Evolutionary conservation across 1,140 invertebrate genomes (phyloP).

Genomic region (Antheraea pernyi): DNA sequence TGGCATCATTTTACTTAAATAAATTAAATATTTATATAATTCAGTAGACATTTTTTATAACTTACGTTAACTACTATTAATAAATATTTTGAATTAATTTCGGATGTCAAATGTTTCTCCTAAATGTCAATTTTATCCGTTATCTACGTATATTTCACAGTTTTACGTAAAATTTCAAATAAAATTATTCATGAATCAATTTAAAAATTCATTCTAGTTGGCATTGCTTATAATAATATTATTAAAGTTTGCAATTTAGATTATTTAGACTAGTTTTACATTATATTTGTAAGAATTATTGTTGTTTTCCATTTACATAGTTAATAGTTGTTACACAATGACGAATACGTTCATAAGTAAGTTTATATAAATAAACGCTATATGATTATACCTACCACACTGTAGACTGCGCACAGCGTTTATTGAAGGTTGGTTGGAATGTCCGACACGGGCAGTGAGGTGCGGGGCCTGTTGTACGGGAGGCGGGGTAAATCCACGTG

Average conservation of each 20-base stretch:
- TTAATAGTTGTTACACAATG: conserved; percentile 3
- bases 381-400: conserved; percentile 9
- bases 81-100: too few relatives aligned
- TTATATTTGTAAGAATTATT: not conserved
- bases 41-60: too few relatives aligned
- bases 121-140: too few relatives aligned
- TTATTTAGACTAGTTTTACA: not conserved
- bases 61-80: too few relatives aligned
- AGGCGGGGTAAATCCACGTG: conserved; percentile 49
- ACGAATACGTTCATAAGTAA: not conserved
- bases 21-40: too few relatives aligned
- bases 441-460: conserved; percentile 21
- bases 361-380: not conserved
- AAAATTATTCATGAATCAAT: not conserved
- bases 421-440: conserved; percentile 49
- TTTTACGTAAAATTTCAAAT: not conserved
- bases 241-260: not conserved
- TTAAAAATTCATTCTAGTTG: not conserved
- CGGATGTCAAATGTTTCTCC: too few relatives aligned
- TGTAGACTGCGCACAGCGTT: conserved; percentile 51
- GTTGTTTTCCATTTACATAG: not conserved
- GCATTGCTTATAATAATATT: not conserved
- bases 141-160: too few relatives aligned
- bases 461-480: conserved; percentile 37
- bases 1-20: too few relatives aligned